Base-by-base conservation (phyloP, 2,888 invertebrate genomes). In the Xylocampa areola region DNA sequence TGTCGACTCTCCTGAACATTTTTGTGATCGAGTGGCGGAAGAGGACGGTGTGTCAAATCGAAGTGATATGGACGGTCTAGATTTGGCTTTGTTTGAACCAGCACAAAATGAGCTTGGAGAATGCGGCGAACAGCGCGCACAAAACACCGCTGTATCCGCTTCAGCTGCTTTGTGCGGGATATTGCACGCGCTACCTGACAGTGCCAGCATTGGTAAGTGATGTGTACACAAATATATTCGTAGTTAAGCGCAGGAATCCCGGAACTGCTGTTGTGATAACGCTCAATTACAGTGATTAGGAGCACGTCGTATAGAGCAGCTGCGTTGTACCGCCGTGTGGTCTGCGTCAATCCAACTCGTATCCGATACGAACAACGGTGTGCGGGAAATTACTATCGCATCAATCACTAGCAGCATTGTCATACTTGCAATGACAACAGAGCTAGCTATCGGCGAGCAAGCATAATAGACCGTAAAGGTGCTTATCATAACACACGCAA, bases 21-120 rank as follows among this genome's bases (percentile, higher is more conserved):
- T 93, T 78, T 87, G 90, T 80, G 89, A 91, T 50, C 80, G 84
- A 67, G 81, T 78, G 51, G 86, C 82, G 25, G 92, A 94, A 27
- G 92, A 91, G 41, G 94, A 94, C 70, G 88, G 88, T 41, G 86
- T 86, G 17, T 91, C 94, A 44, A 87, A 92, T 37, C 85, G 94
- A 25, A 94, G 94, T 84, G 96, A 96, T 85, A 95, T 96, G 95
- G 96, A 96, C 71, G 96, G 96, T 64, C 90, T 96, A 72, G 96
- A 96, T 88, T 90, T 96, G 80, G 93, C 95, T 63, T 87, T 96
- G 72, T 96, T 96, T 84, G 96, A 96, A 83, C 95, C 95, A 41
- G 95, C 95, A 43, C 89, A 87, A 79, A 77, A 77, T 48, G 91
- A 90, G 55, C 73, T 74, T 21, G 84, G 81, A 52, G 87, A 86